Evolutionary conservation across 2,113 vertebrate species (phyloP).

Genomic region (Scomber japonicus): DNA sequence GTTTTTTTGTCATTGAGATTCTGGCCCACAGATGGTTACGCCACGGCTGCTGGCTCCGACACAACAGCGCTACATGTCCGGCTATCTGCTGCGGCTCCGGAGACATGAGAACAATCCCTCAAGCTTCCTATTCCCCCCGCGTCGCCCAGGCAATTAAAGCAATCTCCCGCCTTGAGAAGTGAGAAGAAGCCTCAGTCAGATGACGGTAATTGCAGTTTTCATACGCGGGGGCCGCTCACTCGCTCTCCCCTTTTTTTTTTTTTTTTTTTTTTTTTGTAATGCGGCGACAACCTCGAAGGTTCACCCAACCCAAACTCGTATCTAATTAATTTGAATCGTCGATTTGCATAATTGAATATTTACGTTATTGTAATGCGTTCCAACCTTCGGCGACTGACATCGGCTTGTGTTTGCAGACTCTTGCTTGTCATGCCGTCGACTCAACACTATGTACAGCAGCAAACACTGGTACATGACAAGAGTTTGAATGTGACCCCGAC

Average conservation of each 20-base stretch:
- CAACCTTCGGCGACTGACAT: conserved; percentile 55
- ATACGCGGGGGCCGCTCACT: conserved; percentile 32
- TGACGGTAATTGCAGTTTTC: conserved; percentile 65
- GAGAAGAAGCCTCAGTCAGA: conserved; percentile 32
- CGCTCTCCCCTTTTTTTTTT: conserved; percentile 12
- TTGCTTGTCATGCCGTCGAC: conserved; percentile 30
- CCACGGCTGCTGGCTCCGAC: conserved; percentile 52
- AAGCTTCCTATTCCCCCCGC: conserved; percentile 22
- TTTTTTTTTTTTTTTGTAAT: conserved; percentile 52
- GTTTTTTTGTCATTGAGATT: conserved; percentile 47
- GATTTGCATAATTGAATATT: conserved; percentile 78
- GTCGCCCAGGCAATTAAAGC: conserved; percentile 62
- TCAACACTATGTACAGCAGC: background rate
- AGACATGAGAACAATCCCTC: conserved; percentile 50
- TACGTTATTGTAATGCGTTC: conserved; percentile 55
- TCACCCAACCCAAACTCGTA: conserved; percentile 67
- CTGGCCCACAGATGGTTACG: conserved; percentile 56
- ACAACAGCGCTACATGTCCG: conserved; percentile 31
- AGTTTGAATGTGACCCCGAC: background rate
- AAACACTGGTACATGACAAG: conserved; percentile 17
- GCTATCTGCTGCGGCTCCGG: conserved; percentile 42
- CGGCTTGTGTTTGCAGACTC: conserved; percentile 44
- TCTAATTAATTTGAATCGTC: conserved; percentile 69
- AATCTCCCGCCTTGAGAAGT: conserved; percentile 44
- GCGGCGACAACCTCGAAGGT: conserved; percentile 52